A percentile compares a stretch with the other conserved stretches of the same genome.
Conservation (phyloP, 2,888 invertebrate genomes). For the Noctua janthina region DNA sequence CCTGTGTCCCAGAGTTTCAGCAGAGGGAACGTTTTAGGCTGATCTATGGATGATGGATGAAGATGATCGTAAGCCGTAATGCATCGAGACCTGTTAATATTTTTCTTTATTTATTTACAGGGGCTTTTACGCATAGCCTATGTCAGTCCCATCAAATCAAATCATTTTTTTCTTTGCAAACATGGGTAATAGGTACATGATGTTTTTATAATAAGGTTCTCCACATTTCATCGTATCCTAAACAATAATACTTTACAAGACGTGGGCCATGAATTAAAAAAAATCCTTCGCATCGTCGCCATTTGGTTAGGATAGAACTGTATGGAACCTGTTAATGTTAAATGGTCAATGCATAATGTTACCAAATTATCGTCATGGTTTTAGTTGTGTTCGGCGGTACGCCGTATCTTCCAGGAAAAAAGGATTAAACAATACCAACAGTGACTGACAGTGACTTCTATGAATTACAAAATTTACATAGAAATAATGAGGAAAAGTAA, state of each 20-base stretch:
- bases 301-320: too few relatives aligned
- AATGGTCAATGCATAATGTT: constrained; percentile 2
- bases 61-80: neutral
- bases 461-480: constrained; percentile 4
- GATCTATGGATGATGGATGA: neutral
- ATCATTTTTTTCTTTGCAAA: too few relatives aligned
- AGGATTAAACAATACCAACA: constrained; percentile 13
- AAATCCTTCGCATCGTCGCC: too few relatives aligned
- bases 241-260: too few relatives aligned
- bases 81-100: neutral
- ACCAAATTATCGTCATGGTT: neutral
- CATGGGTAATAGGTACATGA: too few relatives aligned
- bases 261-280: too few relatives aligned
- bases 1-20: neutral
- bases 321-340: neutral
- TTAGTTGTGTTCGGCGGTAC: neutral
- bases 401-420: constrained; percentile 4
- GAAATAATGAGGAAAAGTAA: constrained; percentile 42
- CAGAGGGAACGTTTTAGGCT: neutral
- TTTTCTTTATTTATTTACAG: too few relatives aligned
- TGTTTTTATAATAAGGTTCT: too few relatives aligned
- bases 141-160: too few relatives aligned
- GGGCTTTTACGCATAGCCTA: too few relatives aligned
- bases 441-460: neutral
- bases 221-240: too few relatives aligned